Conservation (phyloP, 2,888 invertebrate genomes). For the Drosophila nr. fundita region DNA sequence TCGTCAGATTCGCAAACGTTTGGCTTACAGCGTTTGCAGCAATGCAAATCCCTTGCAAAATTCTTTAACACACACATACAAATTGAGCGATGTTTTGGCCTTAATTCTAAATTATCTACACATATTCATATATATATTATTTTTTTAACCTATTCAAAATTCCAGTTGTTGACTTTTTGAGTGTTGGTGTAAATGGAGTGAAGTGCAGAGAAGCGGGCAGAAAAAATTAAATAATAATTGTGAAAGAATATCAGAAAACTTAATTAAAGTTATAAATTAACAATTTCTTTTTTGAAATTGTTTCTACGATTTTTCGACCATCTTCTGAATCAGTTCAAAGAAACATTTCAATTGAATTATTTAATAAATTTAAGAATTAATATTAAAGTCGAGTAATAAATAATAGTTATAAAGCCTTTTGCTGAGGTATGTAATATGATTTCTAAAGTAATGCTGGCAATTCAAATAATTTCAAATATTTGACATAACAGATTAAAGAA, state of each 20-base stretch:
- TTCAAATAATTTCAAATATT: neutral
- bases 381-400: neutral
- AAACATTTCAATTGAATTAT: neutral
- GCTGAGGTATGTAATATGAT: neutral
- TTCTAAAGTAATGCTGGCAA: neutral
- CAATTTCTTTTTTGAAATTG: neutral
- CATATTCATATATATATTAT: neutral
- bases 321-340: neutral
- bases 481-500: neutral
- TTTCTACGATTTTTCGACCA: neutral
- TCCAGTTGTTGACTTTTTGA: constrained; percentile 36
- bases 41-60: constrained; percentile 72
- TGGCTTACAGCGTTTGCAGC: constrained; percentile 53
- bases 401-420: too few species aligned
- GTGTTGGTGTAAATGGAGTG: neutral
- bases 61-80: constrained; percentile 34
- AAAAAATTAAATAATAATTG: neutral
- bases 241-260: neutral
- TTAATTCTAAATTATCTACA: constrained; percentile 12
- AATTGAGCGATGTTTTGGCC: constrained; percentile 60
- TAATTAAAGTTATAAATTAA: neutral
- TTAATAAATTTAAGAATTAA: neutral
- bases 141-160: constrained; percentile 26
- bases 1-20: constrained; percentile 45
- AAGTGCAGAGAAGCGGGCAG: neutral